Evolutionary conservation across 2,888 invertebrate species (phyloP).

Genomic region (Apotomis capreana): DNA sequence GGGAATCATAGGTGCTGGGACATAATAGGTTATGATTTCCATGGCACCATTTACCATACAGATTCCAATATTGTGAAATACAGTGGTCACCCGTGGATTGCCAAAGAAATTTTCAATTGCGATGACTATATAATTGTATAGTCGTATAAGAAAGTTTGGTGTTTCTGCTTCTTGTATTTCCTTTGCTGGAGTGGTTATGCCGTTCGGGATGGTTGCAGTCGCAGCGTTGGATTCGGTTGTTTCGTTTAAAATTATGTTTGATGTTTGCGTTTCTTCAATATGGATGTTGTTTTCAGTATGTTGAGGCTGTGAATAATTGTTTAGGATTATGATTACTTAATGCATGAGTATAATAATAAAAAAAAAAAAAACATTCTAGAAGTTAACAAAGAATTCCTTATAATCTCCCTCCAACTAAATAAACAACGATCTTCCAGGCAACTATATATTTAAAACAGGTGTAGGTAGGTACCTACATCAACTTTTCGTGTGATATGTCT

Average conservation of each 20-base stretch:
- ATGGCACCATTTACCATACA: slow-evolving; percentile 74
- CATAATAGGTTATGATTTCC: slow-evolving; percentile 68
- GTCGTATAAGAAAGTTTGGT: slow-evolving; percentile 32
- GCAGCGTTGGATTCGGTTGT: neutral
- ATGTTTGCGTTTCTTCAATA: slow-evolving; percentile 8
- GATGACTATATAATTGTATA: slow-evolving; percentile 54
- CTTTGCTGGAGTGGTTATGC: slow-evolving; percentile 10
- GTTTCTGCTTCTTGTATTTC: slow-evolving; percentile 6
- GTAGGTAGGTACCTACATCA: too few species aligned
- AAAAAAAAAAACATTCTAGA: too few species aligned
- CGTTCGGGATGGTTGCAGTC: neutral
- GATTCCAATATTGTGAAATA: slow-evolving; percentile 68
- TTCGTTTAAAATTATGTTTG: neutral
- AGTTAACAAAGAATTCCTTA: too few species aligned
- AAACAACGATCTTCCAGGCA: too few species aligned
- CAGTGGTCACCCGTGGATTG: slow-evolving; percentile 62
- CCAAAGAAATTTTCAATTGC: slow-evolving; percentile 56
- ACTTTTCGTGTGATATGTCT: too few species aligned
- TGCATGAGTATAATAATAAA: neutral
- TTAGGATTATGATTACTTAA: neutral
- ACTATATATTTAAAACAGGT: too few species aligned
- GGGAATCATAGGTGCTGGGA: slow-evolving; percentile 73
- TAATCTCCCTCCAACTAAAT: too few species aligned
- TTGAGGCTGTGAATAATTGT: slow-evolving; percentile 55
- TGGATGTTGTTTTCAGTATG: slow-evolving; percentile 53